Percentiles rank a stretch among this genome's conserved stretches.
Conservation (phyloP, 2,888 invertebrate genomes). For the Strigamia transsilvanica region DNA sequence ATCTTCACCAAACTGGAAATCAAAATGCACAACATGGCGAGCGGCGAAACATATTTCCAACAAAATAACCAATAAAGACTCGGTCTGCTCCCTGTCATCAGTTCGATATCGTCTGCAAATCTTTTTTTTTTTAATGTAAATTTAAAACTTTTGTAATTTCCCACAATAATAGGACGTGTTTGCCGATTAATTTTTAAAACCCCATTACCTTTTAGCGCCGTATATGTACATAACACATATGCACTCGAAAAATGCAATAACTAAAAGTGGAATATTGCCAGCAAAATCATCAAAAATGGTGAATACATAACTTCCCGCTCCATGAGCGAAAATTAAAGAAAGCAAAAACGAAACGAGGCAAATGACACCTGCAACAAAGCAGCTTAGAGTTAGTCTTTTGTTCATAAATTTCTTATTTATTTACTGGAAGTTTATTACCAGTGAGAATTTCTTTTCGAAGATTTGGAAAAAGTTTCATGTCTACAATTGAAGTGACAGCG, state of each 20-base stretch:
- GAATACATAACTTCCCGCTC: slow-evolving; percentile 92
- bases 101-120: slow-evolving; percentile 91
- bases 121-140: slow-evolving; percentile 65
- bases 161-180: no score
- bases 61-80: slow-evolving; percentile 91
- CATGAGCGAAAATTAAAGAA: slow-evolving; percentile 91
- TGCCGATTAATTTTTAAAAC: not conserved
- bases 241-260: slow-evolving; percentile 92
- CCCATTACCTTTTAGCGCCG: slow-evolving; percentile 81
- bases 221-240: slow-evolving; percentile 93
- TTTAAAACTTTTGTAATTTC: slow-evolving; percentile 1
- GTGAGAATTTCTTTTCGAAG: slow-evolving; percentile 87
- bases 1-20: slow-evolving; percentile 84
- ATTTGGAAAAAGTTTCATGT: slow-evolving; percentile 92
- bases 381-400: not conserved
- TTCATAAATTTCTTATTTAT: no score
- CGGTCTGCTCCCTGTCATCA: slow-evolving; percentile 91
- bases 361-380: slow-evolving; percentile 67
- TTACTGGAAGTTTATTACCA: no score
- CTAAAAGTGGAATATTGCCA: slow-evolving; percentile 89
- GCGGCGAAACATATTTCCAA: slow-evolving; percentile 92
- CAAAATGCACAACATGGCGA: slow-evolving; percentile 86
- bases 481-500: slow-evolving; percentile 93
- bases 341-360: slow-evolving; percentile 83
- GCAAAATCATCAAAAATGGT: slow-evolving; percentile 93